Percentiles rank a stretch among this genome's conserved stretches.
phyloP scores from a whole-genome alignment of 2,797 vertebrate genomes.

The Novumbra hubbsi region DNA sequence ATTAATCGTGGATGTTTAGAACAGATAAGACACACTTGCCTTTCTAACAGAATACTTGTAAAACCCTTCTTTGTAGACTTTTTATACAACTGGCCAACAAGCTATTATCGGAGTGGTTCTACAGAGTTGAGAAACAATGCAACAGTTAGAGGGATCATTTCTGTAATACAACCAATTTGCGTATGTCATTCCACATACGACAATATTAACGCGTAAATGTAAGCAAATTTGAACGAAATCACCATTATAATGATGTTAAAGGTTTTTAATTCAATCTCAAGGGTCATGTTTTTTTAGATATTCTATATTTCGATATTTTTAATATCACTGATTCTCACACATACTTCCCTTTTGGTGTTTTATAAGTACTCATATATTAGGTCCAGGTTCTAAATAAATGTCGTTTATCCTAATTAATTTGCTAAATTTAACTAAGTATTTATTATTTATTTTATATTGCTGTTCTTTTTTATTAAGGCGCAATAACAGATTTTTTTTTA shows the following conservation, averaged over 20 bases:
- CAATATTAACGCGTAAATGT: not conserved
- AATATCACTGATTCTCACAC: too few species aligned
- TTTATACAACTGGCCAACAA: not conserved
- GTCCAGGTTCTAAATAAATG: too few species aligned
- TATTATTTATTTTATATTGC: too few species aligned
- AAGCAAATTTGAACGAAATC: not conserved
- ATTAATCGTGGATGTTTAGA: not conserved
- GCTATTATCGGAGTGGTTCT: not conserved
- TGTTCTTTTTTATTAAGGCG: too few species aligned
- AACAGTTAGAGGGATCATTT: not conserved
- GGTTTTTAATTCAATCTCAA: not conserved
- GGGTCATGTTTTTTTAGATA: not conserved
- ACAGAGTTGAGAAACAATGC: not conserved
- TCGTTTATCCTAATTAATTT: too few species aligned
- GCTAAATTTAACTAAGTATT: too few species aligned
- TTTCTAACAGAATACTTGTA: not conserved
- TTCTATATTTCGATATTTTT: too few species aligned
- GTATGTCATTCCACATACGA: not conserved
- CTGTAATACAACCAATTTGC: not conserved
- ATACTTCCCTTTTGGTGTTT: too few species aligned
- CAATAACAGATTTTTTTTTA: too few species aligned
- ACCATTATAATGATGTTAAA: not conserved
- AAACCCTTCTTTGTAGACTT: not conserved
- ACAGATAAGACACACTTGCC: not conserved
- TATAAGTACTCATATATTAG: too few species aligned